Base-by-base conservation (phyloP, 2,113 vertebrate species). In the Willisornis vidua region DNA sequence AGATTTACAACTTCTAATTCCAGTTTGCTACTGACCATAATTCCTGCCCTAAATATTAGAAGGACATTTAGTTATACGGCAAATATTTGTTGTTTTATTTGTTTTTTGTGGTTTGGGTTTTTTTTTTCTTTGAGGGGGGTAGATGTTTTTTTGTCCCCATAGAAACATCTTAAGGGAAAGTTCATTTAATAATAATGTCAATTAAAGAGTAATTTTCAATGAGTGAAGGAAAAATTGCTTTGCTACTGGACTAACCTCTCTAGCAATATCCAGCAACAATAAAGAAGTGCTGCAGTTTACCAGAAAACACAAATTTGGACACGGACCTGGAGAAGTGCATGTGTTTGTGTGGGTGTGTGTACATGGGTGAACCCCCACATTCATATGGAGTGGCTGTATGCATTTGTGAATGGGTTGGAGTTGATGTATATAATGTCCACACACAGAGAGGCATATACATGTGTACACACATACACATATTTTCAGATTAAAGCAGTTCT, bases 401-500 rank as follows among this genome's bases (percentile, higher is more conserved):
- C 35, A 9, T 37, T 41, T 4, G 0, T 57, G 22, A 41, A 1
- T 46, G 75, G 59, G 71, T 20, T 41, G 23, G 28, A 66, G 14
- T 19, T 58, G 39, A 10, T 84, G 59, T 43, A 4, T 33, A 5
- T 14, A 9, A 61, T 26, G 48, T 78, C 25, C 57, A 52, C 11
- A 3, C 48, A 31, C 3, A 15, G 33, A 6, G 52, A n/a, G 33
- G 5, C 18, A 31, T 71, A 20, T 37, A 23, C 22, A n/a, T 11
- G 37, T 83, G 55, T 31, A 51, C 48, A 31, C 74, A 25, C 35
- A 55, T 51, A 75, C 2, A 33, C 49, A 3, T 23, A 67, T 85
- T 79, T 86, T 73, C 75, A 79, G 95, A 96, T 95, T 95, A 97
- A 95, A 94, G 85, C 43, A 93, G 87, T 76, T 58, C 91, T 97